Conservation (phyloP, 1,140 invertebrate species). For the Drosophila novamexicana region DNA sequence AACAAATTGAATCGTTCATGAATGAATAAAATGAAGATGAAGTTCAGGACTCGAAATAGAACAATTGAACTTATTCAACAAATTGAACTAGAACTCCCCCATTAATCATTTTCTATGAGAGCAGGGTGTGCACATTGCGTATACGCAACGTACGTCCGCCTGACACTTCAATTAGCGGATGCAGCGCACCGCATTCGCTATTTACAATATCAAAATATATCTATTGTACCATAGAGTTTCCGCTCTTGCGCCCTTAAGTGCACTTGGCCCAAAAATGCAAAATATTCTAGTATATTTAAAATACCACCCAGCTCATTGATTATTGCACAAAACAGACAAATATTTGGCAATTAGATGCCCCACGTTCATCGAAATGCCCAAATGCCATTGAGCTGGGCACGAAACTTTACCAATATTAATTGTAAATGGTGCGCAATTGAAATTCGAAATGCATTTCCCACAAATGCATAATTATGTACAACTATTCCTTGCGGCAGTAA, state of each 20-base stretch:
- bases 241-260: constrained; percentile 10
- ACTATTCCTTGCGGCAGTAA: background rate
- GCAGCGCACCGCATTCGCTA: constrained; percentile 50
- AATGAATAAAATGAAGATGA: no score
- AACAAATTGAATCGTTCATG: no score
- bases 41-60: no score
- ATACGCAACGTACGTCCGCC: constrained; percentile 44
- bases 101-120: constrained; percentile 12
- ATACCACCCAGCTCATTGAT: constrained; percentile 51
- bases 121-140: constrained; percentile 35
- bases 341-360: constrained; percentile 64
- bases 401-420: constrained; percentile 33
- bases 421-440: constrained; percentile 34
- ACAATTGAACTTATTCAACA: no score
- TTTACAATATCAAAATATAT: constrained; percentile 57
- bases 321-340: constrained; percentile 52
- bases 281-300: constrained; percentile 57
- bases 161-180: constrained; percentile 62
- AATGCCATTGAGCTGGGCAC: constrained; percentile 15
- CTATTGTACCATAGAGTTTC: constrained; percentile 11
- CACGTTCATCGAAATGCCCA: constrained; percentile 4
- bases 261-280: constrained; percentile 1
- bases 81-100: background rate
- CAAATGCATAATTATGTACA: constrained; percentile 37
- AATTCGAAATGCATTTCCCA: constrained; percentile 29